Percentiles rank a stretch among this genome's conserved stretches.
These are phyloP conservation scores for Melieria omissa DNA, from an alignment of 2,888 invertebrate genomes.

Conservation along the genomic window DNA sequence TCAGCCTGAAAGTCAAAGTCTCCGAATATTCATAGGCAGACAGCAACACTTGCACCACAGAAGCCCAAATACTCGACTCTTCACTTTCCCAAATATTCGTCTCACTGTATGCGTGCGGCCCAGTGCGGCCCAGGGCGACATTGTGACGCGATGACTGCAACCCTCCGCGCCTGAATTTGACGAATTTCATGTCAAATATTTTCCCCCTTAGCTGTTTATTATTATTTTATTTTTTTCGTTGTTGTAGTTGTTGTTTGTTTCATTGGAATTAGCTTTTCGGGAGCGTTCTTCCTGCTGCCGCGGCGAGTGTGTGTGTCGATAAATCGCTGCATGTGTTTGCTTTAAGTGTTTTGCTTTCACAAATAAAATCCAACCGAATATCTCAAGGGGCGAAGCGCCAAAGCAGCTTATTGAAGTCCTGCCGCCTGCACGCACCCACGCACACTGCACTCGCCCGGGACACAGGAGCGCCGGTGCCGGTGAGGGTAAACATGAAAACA, in stretches of 20 bases:
- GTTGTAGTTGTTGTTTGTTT: slow-evolving; percentile 38
- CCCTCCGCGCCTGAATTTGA: slow-evolving; percentile 54
- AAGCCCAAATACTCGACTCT: slow-evolving; percentile 24
- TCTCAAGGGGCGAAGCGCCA: no score
- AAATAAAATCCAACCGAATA: slow-evolving; percentile 48
- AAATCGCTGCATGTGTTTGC: slow-evolving; percentile 57
- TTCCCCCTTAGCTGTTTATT: slow-evolving; percentile 43
- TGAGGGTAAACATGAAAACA: slow-evolving; percentile 30
- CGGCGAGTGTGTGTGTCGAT: slow-evolving; percentile 43
- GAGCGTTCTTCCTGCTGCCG: slow-evolving; percentile 13
- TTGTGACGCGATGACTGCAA: slow-evolving; percentile 19
- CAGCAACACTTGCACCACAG: slow-evolving; percentile 5
- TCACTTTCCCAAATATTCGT: slow-evolving; percentile 27
- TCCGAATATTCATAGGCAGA: slow-evolving; percentile 21
- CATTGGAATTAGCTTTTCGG: slow-evolving; percentile 53
- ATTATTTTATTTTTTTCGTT: slow-evolving; percentile 13
- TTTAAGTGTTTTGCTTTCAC: slow-evolving; percentile 56
- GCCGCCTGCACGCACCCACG: slow-evolving; percentile 36
- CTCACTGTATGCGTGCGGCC: slow-evolving; percentile 21
- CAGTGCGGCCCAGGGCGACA: slow-evolving; percentile 24
- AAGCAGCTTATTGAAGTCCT: slow-evolving; percentile 51
- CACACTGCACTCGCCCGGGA: slow-evolving; percentile 18
- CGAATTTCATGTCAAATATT: slow-evolving; percentile 60
- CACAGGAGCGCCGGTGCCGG: slow-evolving; percentile 28
- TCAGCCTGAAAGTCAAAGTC: slow-evolving; percentile 24